Percentiles rank a stretch among this genome's conserved stretches.
Conservation (phyloP, 1,140 invertebrate genomes). For the Andricus grossulariae region DNA sequence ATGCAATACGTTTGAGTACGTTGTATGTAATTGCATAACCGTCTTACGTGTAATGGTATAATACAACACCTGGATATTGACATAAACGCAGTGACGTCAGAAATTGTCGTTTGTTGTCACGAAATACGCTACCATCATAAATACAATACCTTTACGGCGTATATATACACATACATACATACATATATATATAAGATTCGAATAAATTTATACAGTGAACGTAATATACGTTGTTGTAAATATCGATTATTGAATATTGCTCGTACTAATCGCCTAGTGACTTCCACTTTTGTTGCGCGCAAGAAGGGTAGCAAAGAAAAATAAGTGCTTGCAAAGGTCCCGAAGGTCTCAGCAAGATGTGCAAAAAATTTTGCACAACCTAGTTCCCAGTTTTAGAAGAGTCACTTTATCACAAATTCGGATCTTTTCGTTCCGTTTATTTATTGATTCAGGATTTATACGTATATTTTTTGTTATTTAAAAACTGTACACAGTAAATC, state of each 20-base stretch:
- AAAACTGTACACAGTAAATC: no score
- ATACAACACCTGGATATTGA: no score
- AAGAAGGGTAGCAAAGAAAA: background rate
- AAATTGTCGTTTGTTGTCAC: background rate
- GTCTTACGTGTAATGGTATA: background rate
- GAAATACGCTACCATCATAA: background rate
- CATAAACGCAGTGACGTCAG: background rate
- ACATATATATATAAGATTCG: no score
- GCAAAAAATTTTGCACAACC: no score
- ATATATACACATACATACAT: no score
- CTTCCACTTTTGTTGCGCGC: background rate
- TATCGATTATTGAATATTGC: conserved; percentile 23
- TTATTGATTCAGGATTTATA: no score
- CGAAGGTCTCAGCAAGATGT: no score
- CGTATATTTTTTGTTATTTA: no score
- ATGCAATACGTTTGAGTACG: background rate
- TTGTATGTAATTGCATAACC: background rate
- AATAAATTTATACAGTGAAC: conserved; percentile 1
- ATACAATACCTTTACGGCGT: background rate
- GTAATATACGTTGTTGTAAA: background rate
- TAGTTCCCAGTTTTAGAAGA: no score
- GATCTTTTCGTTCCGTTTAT: no score
- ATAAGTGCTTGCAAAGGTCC: background rate
- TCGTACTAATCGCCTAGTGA: conserved; percentile 6
- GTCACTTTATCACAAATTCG: no score